A percentile compares a stretch with the other conserved stretches of the same genome.
Conservation (phyloP, 1,140 invertebrate genomes). For the Orius laevigatus region DNA sequence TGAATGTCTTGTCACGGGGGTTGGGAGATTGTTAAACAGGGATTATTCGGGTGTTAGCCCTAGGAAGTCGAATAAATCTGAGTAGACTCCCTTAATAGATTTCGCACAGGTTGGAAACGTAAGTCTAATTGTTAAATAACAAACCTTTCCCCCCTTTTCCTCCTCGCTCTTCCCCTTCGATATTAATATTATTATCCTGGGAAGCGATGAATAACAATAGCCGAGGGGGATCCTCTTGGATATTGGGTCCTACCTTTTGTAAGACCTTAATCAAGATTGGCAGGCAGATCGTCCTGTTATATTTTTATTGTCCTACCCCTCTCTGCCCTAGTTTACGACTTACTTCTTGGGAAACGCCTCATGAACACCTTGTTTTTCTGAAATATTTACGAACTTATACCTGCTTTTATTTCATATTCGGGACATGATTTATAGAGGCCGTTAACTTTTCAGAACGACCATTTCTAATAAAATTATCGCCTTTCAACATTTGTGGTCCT, state of each 20-base stretch:
- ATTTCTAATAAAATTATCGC: too few relatives aligned
- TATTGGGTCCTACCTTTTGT: slow-evolving; percentile 6
- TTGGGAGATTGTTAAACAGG: too few relatives aligned
- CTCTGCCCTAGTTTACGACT: slow-evolving; percentile 4
- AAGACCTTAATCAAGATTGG: slow-evolving; percentile 10
- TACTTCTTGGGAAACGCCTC: slow-evolving; percentile 7
- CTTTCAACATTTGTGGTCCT: too few relatives aligned
- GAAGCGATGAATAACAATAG: slow-evolving; percentile 11
- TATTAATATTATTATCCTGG: slow-evolving; percentile 9
- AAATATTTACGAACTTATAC: slow-evolving; percentile 7
- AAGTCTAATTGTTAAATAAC: slow-evolving; percentile 11
- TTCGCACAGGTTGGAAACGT: too few relatives aligned
- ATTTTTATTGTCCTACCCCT: slow-evolving; percentile 7
- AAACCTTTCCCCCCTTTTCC: slow-evolving; percentile 1
- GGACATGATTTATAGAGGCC: too few relatives aligned
- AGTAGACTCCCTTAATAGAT: too few relatives aligned
- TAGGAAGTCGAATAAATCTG: too few relatives aligned
- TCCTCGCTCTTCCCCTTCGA: neutral
- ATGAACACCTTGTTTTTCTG: slow-evolving; percentile 11
- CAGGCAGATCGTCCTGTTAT: slow-evolving; percentile 7
- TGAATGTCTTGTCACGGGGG: too few relatives aligned
- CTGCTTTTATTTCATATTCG: too few relatives aligned
- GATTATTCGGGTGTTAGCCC: too few relatives aligned
- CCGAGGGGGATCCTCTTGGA: neutral
- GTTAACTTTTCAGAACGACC: too few relatives aligned